Evolutionary conservation across 2,888 invertebrate genomes (phyloP), one percentile per base, ranked within the genome.

Genomic region (Leistus spinibarbis): DNA sequence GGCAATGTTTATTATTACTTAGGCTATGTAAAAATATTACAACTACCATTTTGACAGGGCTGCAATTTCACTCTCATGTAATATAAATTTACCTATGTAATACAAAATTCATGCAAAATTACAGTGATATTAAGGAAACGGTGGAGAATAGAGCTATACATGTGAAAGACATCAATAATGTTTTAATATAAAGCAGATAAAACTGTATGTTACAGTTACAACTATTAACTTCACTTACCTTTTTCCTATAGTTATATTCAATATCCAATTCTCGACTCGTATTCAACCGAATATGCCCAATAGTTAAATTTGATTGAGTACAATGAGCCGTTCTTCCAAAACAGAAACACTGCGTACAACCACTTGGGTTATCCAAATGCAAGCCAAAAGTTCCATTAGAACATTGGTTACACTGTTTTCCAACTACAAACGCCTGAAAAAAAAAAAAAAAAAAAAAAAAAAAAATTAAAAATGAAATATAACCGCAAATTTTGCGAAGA

Each of bases 341-440:
- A 87, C 99, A 99, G 88, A 97, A 99, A 85, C 99, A 99, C 76
- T 93, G 91, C 0, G 96, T 96, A 85, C 99, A 99, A 5, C 99
- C 99, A 70, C 90, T 90, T 0, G 93, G 91, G 85, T 95, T 96
- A 62, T 91, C 89, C 0, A 85, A 86, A 0, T 94, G 90, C 22
- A 99, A 86, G 0, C 97, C 96, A 85, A 98, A 99, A 0, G 96
- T 94, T 19, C 95, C 94, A 56, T 91, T 89, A 79, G 91, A 90
- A 85, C 99, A 99, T 16, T 88, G 85, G 82, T 94, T 91, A 84
- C 99, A 99, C 79, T 93, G 92, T 65, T 90, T 89, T 0, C 98
- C 98, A 5, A 91, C 89, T 0, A 93, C 96, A 81, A 96, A 92
- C 74, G 90, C 89, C 95, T 95, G 84, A 0, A 84, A 84, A 68